phyloP scores from a whole-genome alignment of 2,888 invertebrate genomes.

The Pyrochroa serraticornis region DNA sequence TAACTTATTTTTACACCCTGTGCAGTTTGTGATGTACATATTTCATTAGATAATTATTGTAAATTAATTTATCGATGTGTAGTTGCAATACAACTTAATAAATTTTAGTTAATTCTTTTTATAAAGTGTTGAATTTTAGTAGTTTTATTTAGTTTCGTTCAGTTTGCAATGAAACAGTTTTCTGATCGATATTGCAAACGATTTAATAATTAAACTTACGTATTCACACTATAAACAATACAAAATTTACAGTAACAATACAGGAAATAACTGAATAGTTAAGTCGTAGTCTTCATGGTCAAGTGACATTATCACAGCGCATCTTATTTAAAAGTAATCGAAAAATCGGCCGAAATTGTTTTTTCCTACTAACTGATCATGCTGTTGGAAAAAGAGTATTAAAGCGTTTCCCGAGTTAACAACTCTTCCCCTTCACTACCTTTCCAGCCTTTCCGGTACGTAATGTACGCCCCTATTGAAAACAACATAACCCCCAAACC shows the following conservation, averaged over 20 bases:
- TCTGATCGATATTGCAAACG: no score
- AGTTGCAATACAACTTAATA: constrained; percentile 20
- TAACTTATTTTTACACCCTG: constrained; percentile 11
- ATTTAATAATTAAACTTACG: no score
- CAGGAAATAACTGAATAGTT: no score
- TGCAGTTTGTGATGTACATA: constrained; percentile 35
- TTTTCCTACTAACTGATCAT: no score
- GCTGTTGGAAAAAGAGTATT: constrained; percentile 20
- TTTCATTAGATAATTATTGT: constrained; percentile 12
- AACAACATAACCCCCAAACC: constrained; percentile 56
- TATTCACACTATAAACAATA: no score
- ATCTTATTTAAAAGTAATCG: no score
- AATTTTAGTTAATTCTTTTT: constrained; percentile 17
- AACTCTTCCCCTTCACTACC: constrained; percentile 53
- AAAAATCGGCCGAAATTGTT: no score
- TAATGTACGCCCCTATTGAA: constrained; percentile 51
- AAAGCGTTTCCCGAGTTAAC: constrained; percentile 42
- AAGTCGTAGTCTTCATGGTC: no score
- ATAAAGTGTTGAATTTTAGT: neutral
- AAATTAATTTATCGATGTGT: constrained; percentile 20
- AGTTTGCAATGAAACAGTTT: no score
- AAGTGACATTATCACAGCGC: no score
- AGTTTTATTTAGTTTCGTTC: no score
- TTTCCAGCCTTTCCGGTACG: constrained; percentile 48
- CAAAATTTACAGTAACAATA: no score